A percentile compares a stretch with the other conserved stretches of the same genome.
Evolutionary conservation across 2,888 invertebrate genomes (phyloP).

Genomic region (Abrostola tripartita): DNA sequence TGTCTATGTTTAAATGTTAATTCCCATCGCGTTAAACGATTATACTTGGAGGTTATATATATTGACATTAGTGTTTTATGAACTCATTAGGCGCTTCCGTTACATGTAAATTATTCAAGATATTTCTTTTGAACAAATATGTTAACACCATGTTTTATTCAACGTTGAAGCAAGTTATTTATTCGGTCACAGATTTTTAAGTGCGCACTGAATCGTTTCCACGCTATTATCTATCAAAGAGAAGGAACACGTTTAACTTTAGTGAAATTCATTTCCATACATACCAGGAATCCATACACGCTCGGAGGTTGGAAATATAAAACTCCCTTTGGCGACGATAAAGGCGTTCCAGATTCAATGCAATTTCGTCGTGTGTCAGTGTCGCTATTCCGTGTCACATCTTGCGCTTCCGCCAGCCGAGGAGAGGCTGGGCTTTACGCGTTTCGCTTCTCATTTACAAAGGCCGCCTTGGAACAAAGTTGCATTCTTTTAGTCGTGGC

Average conservation of each 20-base stretch:
- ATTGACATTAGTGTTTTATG: conserved; percentile 62
- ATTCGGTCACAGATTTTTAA: conserved; percentile 32
- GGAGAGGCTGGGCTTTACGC: conserved; percentile 49
- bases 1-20: conserved; percentile 68
- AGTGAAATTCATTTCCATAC: conserved; percentile 46
- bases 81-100: conserved; percentile 66
- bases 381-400: conserved; percentile 60
- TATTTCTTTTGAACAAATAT: conserved; percentile 57
- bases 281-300: conserved; percentile 32
- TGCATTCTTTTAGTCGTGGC: conserved; percentile 62
- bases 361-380: conserved; percentile 64
- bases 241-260: conserved; percentile 20
- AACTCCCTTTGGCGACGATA: conserved; percentile 54
- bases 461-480: conserved; percentile 61
- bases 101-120: conserved; percentile 57
- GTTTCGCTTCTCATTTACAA: conserved; percentile 62
- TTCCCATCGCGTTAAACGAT: conserved; percentile 59
- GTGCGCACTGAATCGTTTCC: conserved; percentile 21
- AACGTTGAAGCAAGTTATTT: conserved; percentile 40
- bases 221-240: conserved; percentile 25
- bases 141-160: conserved; percentile 59
- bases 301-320: conserved; percentile 41
- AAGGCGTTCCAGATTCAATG: conserved; percentile 62
- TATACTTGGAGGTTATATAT: conserved; percentile 55
- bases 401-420: conserved; percentile 54